Base-by-base conservation (phyloP, 2,888 invertebrate species). In the Mesoligia furuncula region DNA sequence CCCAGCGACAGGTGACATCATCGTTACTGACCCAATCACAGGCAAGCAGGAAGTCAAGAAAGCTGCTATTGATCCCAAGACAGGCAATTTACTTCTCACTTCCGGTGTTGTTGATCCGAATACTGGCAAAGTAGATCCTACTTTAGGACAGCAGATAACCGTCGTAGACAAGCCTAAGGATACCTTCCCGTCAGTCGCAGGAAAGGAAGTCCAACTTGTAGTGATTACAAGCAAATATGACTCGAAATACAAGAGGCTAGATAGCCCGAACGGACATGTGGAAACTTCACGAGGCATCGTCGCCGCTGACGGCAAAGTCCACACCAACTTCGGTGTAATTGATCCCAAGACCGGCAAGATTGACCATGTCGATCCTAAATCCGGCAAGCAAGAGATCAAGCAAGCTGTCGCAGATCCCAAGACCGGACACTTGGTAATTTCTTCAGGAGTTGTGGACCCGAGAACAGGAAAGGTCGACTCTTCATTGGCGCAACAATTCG, bases 31-130 rank as follows among this genome's bases (percentile, higher is more conserved):
- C 82, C 97, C 97, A 20, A 93, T 96, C 24, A 97, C 98, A 0
- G 98, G 98, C 36, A 97, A 98, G 89, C 97, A 97, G 73, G 97
- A 98, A 89, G 90, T 97, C 4, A 97, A 97, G 88, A 97, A 97
- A 91, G 98, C 98, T 3, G 95, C 96, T 77, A 95, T 97, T 83
- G 98, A 98, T 93, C 95, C 97, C 0, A 97, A 97, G 91, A 97
- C 97, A 0, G 98, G 98, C 73, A 97, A 97, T 90, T 89, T 97
- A 69, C 94, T 97, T 70, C 91, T 97, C 2, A 95, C 96, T n/a
- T 97, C 97, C 59, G 97, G 97, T 4, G 97, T 97, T 31, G 91
- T 96, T 59, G 97, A 97, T 89, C 97, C 97, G 2, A 96, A 95
- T 85, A 97, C 97, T 27, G 97, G 97, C 8, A 95, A 97, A 87